Percentiles rank a stretch among this genome's conserved stretches.
Conservation (phyloP, 2,888 invertebrate genomes). For the Diadegma fenestrale region DNA sequence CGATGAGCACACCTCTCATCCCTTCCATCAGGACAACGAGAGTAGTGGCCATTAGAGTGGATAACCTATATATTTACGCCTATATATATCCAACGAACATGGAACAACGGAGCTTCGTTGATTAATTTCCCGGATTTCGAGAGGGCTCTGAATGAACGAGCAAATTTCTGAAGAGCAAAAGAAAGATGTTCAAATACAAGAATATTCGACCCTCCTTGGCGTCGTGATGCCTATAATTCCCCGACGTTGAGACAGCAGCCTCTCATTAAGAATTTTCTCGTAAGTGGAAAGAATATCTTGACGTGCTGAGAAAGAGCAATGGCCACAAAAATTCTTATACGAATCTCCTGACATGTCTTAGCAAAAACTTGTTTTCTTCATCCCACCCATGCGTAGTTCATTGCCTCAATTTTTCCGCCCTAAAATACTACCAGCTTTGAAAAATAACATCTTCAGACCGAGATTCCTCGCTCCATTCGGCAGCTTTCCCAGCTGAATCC, state of each 20-base stretch:
- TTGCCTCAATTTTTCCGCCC: background rate
- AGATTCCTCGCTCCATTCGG: background rate
- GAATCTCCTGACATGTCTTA: conserved; percentile 24
- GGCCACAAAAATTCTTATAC: conserved; percentile 34
- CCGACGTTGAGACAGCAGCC: conserved; percentile 55
- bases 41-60: conserved; percentile 62
- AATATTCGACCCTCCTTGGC: conserved; percentile 33
- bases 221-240: conserved; percentile 53
- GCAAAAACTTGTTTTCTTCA: conserved; percentile 7
- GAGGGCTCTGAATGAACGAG: conserved; percentile 19
- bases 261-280: conserved; percentile 73
- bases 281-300: conserved; percentile 19
- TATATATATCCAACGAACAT: conserved; percentile 32
- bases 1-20: conserved; percentile 41
- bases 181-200: conserved; percentile 38
- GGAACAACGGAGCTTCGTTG: conserved; percentile 58
- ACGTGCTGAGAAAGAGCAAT: conserved; percentile 36
- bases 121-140: conserved; percentile 67
- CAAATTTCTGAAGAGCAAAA: conserved; percentile 20
- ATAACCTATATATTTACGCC: conserved; percentile 29
- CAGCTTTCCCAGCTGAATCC: background rate
- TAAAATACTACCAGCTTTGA: background rate
- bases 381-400: background rate
- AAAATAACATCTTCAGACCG: background rate
- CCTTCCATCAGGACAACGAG: conserved; percentile 43